A percentile compares a stretch with the other conserved stretches of the same genome.
Evolutionary conservation across 37 sponge, comb jelly and placozoan species (phyloP).

Genomic region (Aplysina aerophoba): DNA sequence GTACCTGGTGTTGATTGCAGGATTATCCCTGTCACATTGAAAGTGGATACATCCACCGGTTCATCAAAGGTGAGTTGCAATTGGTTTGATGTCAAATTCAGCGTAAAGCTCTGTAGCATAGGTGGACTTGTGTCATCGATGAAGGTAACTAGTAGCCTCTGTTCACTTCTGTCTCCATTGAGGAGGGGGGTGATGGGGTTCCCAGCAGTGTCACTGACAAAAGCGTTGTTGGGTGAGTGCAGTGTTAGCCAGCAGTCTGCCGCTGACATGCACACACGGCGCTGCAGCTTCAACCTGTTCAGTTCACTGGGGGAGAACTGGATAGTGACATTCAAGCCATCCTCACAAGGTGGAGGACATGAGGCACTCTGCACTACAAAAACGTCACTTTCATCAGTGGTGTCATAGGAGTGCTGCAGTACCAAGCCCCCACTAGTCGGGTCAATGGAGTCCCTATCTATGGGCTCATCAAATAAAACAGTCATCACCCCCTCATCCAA

Average conservation of each 20-base stretch:
- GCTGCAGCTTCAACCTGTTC: constrained; percentile 68
- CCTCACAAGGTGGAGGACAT: constrained; percentile 47
- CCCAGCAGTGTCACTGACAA: constrained; percentile 81
- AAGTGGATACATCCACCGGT: constrained; percentile 59
- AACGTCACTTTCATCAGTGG: background rate
- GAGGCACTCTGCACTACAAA: constrained; percentile 45
- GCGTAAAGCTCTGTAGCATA: constrained; percentile 37
- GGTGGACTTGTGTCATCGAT: constrained; percentile 76
- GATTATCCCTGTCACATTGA: constrained; percentile 72
- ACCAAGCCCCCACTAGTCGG: constrained; percentile 32
- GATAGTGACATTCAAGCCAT: constrained; percentile 59
- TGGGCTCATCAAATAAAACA: constrained; percentile 69
- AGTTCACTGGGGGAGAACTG: constrained; percentile 51
- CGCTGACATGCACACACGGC: constrained; percentile 67
- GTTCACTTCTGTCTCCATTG: constrained; percentile 32
- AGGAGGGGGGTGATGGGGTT: constrained; percentile 53
- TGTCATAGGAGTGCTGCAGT: constrained; percentile 59
- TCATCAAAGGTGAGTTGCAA: constrained; percentile 82
- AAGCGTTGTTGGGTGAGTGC: constrained; percentile 21
- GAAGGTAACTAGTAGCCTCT: constrained; percentile 44
- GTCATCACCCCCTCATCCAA: constrained; percentile 65
- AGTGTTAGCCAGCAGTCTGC: constrained; percentile 86
- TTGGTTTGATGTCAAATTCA: constrained; percentile 68
- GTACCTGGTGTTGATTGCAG: constrained; percentile 44
- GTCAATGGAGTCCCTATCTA: constrained; percentile 45